These are phyloP conservation scores for Globia sparganii DNA, from an alignment of 2,888 invertebrate species.

Conservation along the genomic window DNA sequence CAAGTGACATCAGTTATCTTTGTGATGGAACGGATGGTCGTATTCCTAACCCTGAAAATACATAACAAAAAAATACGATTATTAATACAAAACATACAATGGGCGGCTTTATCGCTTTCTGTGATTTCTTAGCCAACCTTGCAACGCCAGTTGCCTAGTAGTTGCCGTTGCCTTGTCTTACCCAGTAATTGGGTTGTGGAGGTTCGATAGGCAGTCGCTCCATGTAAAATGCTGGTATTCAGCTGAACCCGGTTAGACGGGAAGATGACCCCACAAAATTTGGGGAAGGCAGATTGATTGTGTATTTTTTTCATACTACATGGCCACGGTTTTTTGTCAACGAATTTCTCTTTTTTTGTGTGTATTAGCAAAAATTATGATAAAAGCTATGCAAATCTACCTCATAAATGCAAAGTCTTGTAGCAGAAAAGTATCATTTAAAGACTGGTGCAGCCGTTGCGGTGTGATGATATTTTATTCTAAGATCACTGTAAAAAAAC, in stretches of 20 bases:
- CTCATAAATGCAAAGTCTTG: not conserved
- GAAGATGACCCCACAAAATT: not conserved
- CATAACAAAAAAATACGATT: too few relatives aligned
- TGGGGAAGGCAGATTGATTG: not conserved
- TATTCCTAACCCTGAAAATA: too few relatives aligned
- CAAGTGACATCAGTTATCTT: too few relatives aligned
- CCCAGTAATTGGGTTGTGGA: not conserved
- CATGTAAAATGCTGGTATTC: not conserved
- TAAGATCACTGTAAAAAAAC: too few relatives aligned
- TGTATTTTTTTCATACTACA: not conserved
- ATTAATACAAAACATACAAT: too few relatives aligned
- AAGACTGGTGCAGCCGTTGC: not conserved
- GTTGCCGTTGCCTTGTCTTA: too few relatives aligned
- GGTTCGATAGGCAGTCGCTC: not conserved
- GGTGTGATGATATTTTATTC: not conserved
- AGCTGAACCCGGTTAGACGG: not conserved
- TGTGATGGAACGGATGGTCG: too few relatives aligned
- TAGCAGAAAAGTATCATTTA: not conserved
- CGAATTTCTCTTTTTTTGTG: not conserved
- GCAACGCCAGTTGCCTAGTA: too few relatives aligned
- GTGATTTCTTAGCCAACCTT: too few relatives aligned
- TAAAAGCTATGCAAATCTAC: not conserved
- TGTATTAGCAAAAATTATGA: not conserved
- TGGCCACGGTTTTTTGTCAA: not conserved
- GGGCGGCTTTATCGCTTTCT: too few relatives aligned